Evolutionary conservation across 2,797 vertebrate species (phyloP), one percentile per base, ranked within the genome.

Genomic region (Galagoides demidoff): DNA sequence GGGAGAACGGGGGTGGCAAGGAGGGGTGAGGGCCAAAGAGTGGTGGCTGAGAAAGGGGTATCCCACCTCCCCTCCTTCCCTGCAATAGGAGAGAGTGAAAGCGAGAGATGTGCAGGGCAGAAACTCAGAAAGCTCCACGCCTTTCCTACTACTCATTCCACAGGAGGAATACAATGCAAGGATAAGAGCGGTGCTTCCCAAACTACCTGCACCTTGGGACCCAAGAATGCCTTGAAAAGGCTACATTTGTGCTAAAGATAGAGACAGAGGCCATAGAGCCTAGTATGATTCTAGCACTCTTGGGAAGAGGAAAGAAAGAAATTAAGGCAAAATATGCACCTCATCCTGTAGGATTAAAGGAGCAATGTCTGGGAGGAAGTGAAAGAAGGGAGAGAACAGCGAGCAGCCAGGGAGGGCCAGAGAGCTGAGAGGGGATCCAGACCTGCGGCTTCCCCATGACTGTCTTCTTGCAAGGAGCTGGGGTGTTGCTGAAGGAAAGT

Each of bases 1-100:
- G 59, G 68, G 57, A 64, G 37, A 73, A 55, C 52, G 31, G 91
- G 85, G 63, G 27, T n/a, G 23, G 64, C 19, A 27, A 94, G 49
- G 96, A 97, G 85, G 94, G 76, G 66, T 92, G 96, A 97, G 96
- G 97, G 78, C 87, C 19, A 27, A 94, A 45, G 97, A 97, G 87
- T 94, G 64, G 74, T 88, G 85, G 96, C 95, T 85, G 68, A 97
- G 98, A 97, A 92, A 78, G 61, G 89, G 95, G 59, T 95, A 94
- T 97, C 94, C 89, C 3, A 97, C 95, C 97, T 97, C 97, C 96
- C 97, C 95, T 96, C 95, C 96, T 97, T 96, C 70, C 95, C 95
- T 95, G 97, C 97, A 98, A 97, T 95, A 93, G 95, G 77, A 91
- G 95, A 96, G 96, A 96, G 90, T 97, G 97, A 96, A 98, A 97